Conservation (phyloP, 2,888 invertebrate genomes). For the Priocnemis perturbator region DNA sequence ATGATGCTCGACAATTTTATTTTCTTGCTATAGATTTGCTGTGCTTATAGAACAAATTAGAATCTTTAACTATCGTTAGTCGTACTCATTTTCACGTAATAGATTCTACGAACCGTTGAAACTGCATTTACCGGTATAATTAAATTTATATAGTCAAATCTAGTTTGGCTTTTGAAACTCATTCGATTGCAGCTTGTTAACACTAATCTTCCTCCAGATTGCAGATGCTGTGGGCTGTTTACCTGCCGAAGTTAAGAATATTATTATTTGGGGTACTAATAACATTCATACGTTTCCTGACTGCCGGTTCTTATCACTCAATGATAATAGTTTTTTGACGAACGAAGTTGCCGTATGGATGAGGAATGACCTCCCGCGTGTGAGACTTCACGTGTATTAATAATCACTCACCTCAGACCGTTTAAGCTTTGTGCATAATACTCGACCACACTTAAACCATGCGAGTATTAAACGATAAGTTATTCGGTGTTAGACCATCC, state of each 20-base stretch:
- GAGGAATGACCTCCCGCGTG: slow-evolving; percentile 34
- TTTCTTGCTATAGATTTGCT: too few species aligned
- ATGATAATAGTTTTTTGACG: slow-evolving; percentile 14
- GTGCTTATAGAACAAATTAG: too few species aligned
- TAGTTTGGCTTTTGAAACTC: too few species aligned
- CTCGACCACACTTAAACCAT: not conserved
- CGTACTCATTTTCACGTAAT: too few species aligned
- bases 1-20: not conserved
- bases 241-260: slow-evolving; percentile 45
- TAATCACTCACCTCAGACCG: too few species aligned
- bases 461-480: not conserved
- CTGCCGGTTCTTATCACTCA: slow-evolving; percentile 42
- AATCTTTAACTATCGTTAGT: too few species aligned
- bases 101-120: too few species aligned
- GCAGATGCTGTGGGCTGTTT: slow-evolving; percentile 30
- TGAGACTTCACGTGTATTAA: slow-evolving; percentile 16
- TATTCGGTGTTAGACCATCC: slow-evolving; percentile 28
- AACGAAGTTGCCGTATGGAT: slow-evolving; percentile 38
- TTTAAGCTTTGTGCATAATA: not conserved
- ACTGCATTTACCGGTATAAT: too few species aligned
- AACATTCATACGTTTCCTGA: slow-evolving; percentile 35
- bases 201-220: slow-evolving; percentile 36
- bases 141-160: too few species aligned
- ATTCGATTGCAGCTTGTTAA: not conserved
- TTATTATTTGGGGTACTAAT: slow-evolving; percentile 53